Evolutionary conservation across 2,113 vertebrate species (phyloP), one percentile per base, ranked within the genome.

Genomic region (Nycticebus coucang): DNA sequence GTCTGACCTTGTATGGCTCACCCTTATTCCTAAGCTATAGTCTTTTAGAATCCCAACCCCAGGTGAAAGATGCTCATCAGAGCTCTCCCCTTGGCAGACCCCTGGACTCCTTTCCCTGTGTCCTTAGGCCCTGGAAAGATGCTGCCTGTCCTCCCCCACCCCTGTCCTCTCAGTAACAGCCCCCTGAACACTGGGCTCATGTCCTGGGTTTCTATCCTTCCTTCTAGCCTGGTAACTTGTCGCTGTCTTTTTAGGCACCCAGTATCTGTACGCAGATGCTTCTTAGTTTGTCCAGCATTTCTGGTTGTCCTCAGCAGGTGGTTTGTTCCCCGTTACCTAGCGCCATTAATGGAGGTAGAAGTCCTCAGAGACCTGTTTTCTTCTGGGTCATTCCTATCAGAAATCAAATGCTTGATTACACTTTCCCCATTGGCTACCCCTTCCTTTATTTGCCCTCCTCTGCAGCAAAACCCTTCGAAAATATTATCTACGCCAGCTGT

Each of bases 141-240:
- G 0, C 18, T 7, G 0, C 5, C 26, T 13, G 62, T 0, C 55
- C 7, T 55, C 5, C 45, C 50, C 45, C 53, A 35, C 53, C 45
- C 18, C 24, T 21, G 5, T 78, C 64, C 68, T 53, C 26, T 82
- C 50, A 62, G 41, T 13, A 30, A 21, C 13, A 33, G 53, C 75
- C 50, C 45, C 74, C n/a, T 26, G 1, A 66, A 35, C 14, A 2
- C 22, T 33, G 17, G 74, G 57, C 57, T 71, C 53, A 71, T 1
- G 28, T n/a, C 41, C 85, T 66, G 55, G n/a, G 9, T 89, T 59
- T 75, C 74, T 11, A 0, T 12, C 0, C 21, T 18, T 50, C 41
- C 83, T 15, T 41, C 66, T 18, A 37, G 18, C 13, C n/a, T 35
- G 45, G 57, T n/a, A 2, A 5, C 30, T 57, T 59, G 5, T 83